Percentiles rank a stretch among this genome's conserved stretches.
These are phyloP conservation scores for Telmatherina bonti DNA, from an alignment of 2,797 vertebrate species.

Conservation along the genomic window DNA sequence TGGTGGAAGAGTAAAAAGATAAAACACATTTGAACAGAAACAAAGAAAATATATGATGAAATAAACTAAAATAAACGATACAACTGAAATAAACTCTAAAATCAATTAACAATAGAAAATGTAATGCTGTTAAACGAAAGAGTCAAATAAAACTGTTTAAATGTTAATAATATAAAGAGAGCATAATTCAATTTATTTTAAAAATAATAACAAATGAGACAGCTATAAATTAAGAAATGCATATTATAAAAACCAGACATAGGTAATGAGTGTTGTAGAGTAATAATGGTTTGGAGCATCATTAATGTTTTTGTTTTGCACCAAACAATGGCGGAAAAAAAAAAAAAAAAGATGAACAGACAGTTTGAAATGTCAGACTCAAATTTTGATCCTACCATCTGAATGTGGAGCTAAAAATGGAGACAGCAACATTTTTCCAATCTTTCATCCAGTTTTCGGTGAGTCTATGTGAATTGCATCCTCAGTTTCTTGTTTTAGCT, in stretches of 20 bases:
- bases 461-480: too few relatives aligned
- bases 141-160: background rate
- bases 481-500: too few relatives aligned
- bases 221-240: background rate
- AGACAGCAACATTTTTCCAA: too few relatives aligned
- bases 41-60: background rate
- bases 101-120: too few relatives aligned
- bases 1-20: background rate
- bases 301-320: background rate
- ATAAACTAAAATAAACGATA: too few relatives aligned
- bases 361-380: too few relatives aligned
- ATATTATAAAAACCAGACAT: background rate
- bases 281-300: background rate
- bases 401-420: too few relatives aligned
- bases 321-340: background rate
- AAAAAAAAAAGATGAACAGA: background rate
- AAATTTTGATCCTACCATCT: too few relatives aligned
- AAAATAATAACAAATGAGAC: background rate
- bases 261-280: background rate
- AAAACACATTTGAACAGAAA: background rate
- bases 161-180: background rate
- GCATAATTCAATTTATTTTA: background rate
- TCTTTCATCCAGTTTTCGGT: too few relatives aligned
- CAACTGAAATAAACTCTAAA: too few relatives aligned
- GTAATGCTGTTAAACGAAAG: background rate